Conservation (phyloP, 2,113 vertebrate species). For the Sterrhoptilus dennistouni region DNA sequence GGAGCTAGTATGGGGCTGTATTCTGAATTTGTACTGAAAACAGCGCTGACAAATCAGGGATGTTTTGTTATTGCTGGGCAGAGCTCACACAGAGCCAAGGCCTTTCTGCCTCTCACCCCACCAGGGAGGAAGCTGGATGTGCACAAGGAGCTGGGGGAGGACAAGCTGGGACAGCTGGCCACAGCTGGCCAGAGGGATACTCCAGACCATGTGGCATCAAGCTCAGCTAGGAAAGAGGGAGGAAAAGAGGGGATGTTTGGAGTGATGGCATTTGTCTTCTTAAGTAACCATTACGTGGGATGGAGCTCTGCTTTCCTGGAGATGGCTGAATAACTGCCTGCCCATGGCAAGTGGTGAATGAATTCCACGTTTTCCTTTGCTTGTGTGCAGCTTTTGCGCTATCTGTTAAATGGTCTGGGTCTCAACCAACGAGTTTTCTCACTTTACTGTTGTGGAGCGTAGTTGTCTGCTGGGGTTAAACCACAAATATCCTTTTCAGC, state of each 20-base stretch:
- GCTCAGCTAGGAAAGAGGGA: not conserved
- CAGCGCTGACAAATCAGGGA: not conserved
- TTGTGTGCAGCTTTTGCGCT: not conserved
- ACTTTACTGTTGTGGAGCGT: not conserved
- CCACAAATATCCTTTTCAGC: not conserved
- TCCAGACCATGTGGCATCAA: not conserved
- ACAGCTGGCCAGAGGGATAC: not conserved
- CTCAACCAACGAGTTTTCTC: not conserved
- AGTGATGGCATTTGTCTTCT: not conserved
- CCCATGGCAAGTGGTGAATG: not conserved
- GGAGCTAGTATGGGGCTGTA: not conserved
- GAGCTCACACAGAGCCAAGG: not conserved
- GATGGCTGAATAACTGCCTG: not conserved
- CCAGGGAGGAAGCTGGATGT: not conserved
- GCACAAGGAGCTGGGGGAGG: not conserved
- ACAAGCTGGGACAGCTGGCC: not conserved
- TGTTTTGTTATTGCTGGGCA: not conserved
- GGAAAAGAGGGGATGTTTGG: not conserved
- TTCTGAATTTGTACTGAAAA: not conserved
- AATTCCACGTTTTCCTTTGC: not conserved
- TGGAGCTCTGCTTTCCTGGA: not conserved
- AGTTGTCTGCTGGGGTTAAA: not conserved
- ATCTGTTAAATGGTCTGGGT: not conserved
- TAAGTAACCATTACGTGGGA: not conserved
- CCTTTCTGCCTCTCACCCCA: not conserved